phyloP scores from a whole-genome alignment of 2,113 vertebrate species.

The Acinonyx jubatus region DNA sequence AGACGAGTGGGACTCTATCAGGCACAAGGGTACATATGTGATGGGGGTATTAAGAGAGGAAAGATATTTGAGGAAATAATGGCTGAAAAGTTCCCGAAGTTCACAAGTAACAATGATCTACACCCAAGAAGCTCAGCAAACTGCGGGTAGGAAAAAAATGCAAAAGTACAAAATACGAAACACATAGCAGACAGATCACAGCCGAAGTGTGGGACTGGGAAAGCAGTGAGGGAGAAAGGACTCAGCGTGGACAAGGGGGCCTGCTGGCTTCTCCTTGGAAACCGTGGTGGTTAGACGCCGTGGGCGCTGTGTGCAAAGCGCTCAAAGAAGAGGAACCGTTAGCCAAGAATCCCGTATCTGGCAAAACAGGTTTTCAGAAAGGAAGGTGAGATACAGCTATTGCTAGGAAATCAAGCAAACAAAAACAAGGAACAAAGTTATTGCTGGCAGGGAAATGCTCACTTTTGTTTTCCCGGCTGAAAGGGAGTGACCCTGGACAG shows the following conservation, averaged over 20 bases:
- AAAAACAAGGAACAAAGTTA: neutral
- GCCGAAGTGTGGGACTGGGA: neutral
- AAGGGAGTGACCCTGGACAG: neutral
- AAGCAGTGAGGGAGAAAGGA: neutral
- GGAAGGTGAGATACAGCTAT: neutral
- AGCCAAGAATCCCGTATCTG: neutral
- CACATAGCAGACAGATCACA: too few relatives aligned
- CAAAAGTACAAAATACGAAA: neutral
- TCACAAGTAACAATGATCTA: neutral
- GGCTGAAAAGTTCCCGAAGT: neutral
- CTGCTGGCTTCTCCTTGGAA: neutral
- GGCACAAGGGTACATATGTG: accelerated
- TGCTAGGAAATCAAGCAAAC: neutral
- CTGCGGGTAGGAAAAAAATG: neutral
- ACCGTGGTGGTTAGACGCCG: neutral
- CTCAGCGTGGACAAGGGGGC: neutral
- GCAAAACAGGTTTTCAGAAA: neutral
- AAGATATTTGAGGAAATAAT: neutral
- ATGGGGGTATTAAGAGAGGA: neutral
- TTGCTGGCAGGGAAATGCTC: neutral
- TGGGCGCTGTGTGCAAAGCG: neutral
- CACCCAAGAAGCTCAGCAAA: neutral
- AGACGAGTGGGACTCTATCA: accelerated
- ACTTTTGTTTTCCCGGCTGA: neutral
- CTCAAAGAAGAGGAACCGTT: neutral